Conservation (phyloP, 2,113 vertebrate genomes). For the Scolopax mira region DNA sequence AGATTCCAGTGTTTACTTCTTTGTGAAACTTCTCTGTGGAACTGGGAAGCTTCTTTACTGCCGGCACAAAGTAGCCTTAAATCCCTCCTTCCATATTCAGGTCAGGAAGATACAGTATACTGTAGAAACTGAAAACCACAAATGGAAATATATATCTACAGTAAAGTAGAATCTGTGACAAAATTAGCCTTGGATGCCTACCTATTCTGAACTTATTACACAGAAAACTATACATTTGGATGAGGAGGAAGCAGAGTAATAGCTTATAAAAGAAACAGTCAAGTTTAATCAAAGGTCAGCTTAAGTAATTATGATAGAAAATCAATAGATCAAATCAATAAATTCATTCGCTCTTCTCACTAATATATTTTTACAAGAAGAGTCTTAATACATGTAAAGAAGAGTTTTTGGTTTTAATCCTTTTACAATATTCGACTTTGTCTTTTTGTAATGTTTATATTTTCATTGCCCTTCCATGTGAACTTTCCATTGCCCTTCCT, state of each 20-base stretch:
- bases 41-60: background rate
- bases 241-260: background rate
- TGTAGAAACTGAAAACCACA: slow-evolving; percentile 1
- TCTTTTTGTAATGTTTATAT: background rate
- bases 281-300: background rate
- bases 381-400: background rate
- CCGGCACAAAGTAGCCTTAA: background rate
- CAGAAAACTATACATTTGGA: background rate
- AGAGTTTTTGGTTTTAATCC: background rate
- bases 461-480: background rate
- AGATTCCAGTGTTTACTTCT: background rate
- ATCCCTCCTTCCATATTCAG: background rate
- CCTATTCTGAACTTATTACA: background rate
- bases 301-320: background rate
- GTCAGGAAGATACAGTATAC: slow-evolving; percentile 23
- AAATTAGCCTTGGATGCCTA: background rate
- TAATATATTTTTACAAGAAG: background rate
- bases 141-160: background rate
- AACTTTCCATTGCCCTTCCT: background rate
- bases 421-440: background rate
- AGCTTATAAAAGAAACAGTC: background rate
- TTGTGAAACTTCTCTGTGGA: background rate
- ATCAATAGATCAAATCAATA: too few relatives aligned
- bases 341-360: background rate
- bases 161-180: background rate